A percentile compares a stretch with the other conserved stretches of the same genome.
Conservation (phyloP, 2,888 invertebrate genomes). For the Prostheceraeus crozeri region DNA sequence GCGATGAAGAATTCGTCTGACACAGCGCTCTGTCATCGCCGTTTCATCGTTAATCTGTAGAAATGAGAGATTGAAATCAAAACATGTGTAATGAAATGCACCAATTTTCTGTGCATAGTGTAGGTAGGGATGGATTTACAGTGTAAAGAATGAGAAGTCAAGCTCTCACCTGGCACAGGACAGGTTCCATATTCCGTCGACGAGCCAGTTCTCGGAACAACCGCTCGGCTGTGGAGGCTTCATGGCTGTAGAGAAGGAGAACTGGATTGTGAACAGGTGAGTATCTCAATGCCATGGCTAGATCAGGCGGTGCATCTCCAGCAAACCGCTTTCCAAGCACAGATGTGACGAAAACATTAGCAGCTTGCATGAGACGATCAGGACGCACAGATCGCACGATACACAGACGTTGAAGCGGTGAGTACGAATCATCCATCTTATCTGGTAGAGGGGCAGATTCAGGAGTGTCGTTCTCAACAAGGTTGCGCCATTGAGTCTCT, state of each 20-base stretch:
- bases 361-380: conserved; percentile 52
- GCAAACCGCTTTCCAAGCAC: conserved; percentile 52
- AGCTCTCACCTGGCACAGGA: conserved; percentile 43
- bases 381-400: conserved; percentile 53
- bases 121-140: no score
- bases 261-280: conserved; percentile 48
- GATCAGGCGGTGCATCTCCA: conserved; percentile 48
- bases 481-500: conserved; percentile 55
- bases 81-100: not conserved
- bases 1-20: conserved; percentile 47
- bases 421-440: conserved; percentile 50
- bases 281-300: conserved; percentile 46
- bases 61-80: no score
- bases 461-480: conserved; percentile 54
- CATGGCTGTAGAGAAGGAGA: conserved; percentile 48
- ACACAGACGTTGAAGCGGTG: conserved; percentile 52
- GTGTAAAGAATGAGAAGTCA: no score
- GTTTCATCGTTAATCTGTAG: conserved; percentile 39
- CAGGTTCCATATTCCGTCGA: conserved; percentile 42
- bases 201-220: conserved; percentile 49
- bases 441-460: conserved; percentile 52
- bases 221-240: conserved; percentile 47
- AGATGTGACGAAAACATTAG: conserved; percentile 48
- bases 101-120: not conserved
- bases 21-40: conserved; percentile 36